These are phyloP conservation scores for Motacilla tschutschensis DNA, from an alignment of 2,113 vertebrate species.

Conservation along the genomic window DNA sequence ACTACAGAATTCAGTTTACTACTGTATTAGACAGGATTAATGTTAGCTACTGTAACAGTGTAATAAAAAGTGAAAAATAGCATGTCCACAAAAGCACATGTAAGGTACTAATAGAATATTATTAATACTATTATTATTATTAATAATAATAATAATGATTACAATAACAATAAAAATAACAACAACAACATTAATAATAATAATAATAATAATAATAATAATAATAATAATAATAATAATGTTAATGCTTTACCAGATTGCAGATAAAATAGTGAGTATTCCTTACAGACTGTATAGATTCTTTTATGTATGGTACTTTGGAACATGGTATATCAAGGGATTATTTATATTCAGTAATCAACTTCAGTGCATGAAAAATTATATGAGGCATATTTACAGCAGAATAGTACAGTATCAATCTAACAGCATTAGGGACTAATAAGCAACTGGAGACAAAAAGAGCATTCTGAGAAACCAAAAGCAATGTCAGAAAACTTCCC, in stretches of 20 bases:
- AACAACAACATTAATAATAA: not conserved
- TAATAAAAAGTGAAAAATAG: not conserved
- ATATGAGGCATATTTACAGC: slow-evolving; percentile 7
- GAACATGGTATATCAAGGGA: not conserved
- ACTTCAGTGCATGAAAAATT: not conserved
- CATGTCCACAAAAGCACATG: not conserved
- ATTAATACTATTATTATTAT: not conserved
- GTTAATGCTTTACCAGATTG: not conserved
- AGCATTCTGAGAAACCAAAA: slow-evolving; percentile 1
- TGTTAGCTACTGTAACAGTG: not conserved
- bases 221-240: not conserved
- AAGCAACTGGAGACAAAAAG: slow-evolving; percentile 22
- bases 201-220: not conserved
- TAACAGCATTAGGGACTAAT: not conserved
- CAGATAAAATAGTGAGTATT: slow-evolving; percentile 14
- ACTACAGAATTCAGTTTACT: not conserved
- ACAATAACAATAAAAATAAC: not conserved
- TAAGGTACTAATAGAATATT: not conserved
- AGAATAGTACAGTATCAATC: not conserved
- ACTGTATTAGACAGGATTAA: not conserved
- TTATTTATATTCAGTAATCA: not conserved
- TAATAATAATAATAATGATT: not conserved
- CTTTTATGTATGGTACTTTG: not conserved
- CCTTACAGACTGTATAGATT: not conserved
- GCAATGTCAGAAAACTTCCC: slow-evolving; percentile 28